These are phyloP conservation scores for Apotomis betuletana DNA, from an alignment of 2,888 invertebrate genomes.

Conservation along the genomic window DNA sequence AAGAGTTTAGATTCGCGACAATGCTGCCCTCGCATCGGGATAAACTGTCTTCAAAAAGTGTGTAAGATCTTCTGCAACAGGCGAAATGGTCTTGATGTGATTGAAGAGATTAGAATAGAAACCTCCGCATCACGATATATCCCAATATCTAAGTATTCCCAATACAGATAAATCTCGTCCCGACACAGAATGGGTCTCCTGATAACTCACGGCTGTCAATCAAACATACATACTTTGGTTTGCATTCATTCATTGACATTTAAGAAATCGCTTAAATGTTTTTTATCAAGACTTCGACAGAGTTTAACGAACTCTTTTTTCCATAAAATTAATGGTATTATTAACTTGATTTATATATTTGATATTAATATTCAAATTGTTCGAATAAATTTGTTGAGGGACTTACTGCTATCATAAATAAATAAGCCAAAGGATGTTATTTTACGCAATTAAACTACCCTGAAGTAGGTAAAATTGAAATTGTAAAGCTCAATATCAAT, in stretches of 20 bases:
- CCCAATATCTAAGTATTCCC: too few relatives aligned
- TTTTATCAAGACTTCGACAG: constrained; percentile 4
- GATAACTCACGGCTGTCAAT: constrained; percentile 19
- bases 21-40: too few relatives aligned
- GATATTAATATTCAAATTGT: constrained; percentile 28
- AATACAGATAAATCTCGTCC: background rate
- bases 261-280: constrained; percentile 21
- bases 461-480: background rate
- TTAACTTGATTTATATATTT: constrained; percentile 17
- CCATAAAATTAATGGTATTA: constrained; percentile 23
- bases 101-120: too few relatives aligned
- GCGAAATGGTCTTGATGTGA: too few relatives aligned
- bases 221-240: constrained; percentile 3
- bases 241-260: constrained; percentile 31
- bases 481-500: too few relatives aligned
- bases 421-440: background rate
- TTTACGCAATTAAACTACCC: constrained; percentile 11
- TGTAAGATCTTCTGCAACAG: too few relatives aligned
- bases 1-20: too few relatives aligned
- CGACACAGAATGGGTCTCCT: background rate
- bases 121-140: too few relatives aligned
- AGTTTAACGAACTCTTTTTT: constrained; percentile 32
- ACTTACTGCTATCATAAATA: constrained; percentile 12
- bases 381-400: constrained; percentile 13
- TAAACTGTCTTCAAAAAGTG: too few relatives aligned